These are phyloP conservation scores for Centropyge bicolor DNA, from an alignment of 2,797 vertebrate genomes.

Conservation along the genomic window DNA sequence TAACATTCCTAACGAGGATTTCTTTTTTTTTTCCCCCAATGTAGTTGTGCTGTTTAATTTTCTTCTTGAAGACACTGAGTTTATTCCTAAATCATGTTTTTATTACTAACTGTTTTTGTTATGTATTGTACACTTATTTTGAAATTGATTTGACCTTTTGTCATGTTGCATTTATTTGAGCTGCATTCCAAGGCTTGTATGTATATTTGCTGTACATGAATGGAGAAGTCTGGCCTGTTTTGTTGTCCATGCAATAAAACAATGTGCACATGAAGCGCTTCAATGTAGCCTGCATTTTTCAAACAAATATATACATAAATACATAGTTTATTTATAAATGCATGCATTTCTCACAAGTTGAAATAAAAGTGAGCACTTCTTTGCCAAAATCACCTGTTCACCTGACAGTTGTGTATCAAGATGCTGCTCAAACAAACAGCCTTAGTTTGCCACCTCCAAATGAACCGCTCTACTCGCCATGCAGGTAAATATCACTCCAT, in stretches of 20 bases:
- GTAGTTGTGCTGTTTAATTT: conserved; percentile 1
- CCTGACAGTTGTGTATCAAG: too few relatives aligned
- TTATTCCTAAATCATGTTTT: conserved; percentile 8
- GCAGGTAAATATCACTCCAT: too few relatives aligned
- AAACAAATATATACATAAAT: background rate
- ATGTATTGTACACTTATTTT: background rate
- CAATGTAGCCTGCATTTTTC: background rate
- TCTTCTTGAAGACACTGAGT: conserved; percentile 23
- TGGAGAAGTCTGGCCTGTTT: conserved; percentile 31
- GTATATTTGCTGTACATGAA: conserved; percentile 25
- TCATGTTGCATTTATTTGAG: conserved; percentile 32
- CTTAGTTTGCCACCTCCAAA: too few relatives aligned
- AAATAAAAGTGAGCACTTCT: too few relatives aligned
- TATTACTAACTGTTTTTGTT: conserved; percentile 18
- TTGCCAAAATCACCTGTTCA: too few relatives aligned
- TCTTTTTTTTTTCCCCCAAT: background rate
- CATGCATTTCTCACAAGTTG: too few relatives aligned
- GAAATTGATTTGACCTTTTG: conserved; percentile 8
- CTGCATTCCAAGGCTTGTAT: conserved; percentile 26
- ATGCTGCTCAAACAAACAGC: too few relatives aligned
- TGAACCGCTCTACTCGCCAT: too few relatives aligned
- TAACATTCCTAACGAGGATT: conserved; percentile 22
- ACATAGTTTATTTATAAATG: too few relatives aligned
- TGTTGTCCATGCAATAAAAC: conserved; percentile 66
- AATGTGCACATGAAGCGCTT: conserved; percentile 13